Evolutionary conservation across 2,113 vertebrate genomes (phyloP), one percentile per base, ranked within the genome.

Genomic region (Himantopus leucocephalus): DNA sequence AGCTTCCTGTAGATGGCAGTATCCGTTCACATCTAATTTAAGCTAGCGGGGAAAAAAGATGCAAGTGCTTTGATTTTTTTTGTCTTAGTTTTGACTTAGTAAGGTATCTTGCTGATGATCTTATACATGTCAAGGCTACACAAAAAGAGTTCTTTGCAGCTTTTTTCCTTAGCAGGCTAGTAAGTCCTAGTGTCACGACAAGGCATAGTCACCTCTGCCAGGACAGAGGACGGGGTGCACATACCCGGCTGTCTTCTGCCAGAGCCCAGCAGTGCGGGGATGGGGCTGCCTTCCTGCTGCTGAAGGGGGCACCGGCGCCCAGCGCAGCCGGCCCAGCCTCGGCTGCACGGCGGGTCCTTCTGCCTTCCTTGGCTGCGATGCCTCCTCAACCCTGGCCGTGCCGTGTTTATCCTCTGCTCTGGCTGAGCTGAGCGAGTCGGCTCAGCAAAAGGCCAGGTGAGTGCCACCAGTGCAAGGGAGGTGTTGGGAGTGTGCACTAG

Each of bases 1-100:
- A 2, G 34, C 32, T 22, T 16, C 96, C 98, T 72, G 92, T 10
- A 97, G 97, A 62, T 97, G 97, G 96, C 94, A 70, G 85, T 24
- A 22, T 1, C 15, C 4, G 22, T 62, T 64, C 63, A 70, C 35
- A 10, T 23, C 59, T 80, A 3, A 3, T 22, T 6, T 10, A 1
- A 14, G 60, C 39, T 6, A 2, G 53, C 55, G 8, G 43, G 43
- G 11, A 12, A 20, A 9, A 35, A 24, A 6, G 37, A 2, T 6
- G 15, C 20, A 79, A 35, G 27, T 48, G 43, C 66, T 70, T 59
- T 12, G 58, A 14, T 10, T 53, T 21, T n/a, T n/a, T 58, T n/a
- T 35, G 58, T n/a, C 34, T 59, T 59, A n/a, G 34, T n/a, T 59
- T 22, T 59, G 20, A 59, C 58, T 23, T 64, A 34, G 30, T 58